Percentiles rank a stretch among this genome's conserved stretches.
These are phyloP conservation scores for Drosophila funebris DNA, from an alignment of 1,140 invertebrate genomes.

Conservation along the genomic window DNA sequence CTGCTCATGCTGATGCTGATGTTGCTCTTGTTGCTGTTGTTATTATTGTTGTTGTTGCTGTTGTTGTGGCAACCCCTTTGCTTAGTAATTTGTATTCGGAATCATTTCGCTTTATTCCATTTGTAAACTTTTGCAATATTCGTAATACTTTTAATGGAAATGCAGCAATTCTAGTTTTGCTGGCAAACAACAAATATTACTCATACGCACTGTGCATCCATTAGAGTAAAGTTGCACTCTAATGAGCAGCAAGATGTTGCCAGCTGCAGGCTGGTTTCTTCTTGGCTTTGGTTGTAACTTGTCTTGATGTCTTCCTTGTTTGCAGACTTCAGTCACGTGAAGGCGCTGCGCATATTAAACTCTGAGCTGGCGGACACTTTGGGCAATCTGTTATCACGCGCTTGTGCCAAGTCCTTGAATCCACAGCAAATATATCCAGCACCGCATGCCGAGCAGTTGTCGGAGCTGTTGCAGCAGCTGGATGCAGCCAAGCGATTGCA, in stretches of 20 bases:
- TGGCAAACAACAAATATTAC: constrained; percentile 22
- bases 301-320: too few species aligned
- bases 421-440: constrained; percentile 89
- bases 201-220: constrained; percentile 9
- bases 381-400: constrained; percentile 95
- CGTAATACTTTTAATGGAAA: background rate
- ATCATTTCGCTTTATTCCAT: background rate
- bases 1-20: too few species aligned
- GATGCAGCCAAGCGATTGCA: constrained; percentile 85
- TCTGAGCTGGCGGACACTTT: constrained; percentile 96
- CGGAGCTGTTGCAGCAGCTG: constrained; percentile 82
- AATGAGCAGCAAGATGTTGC: background rate
- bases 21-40: too few species aligned
- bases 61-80: background rate
- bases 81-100: background rate
- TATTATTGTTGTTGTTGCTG: background rate
- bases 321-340: constrained; percentile 93
- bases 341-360: constrained; percentile 92
- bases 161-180: too few species aligned
- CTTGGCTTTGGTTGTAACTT: too few species aligned
- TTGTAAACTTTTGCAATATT: constrained; percentile 14
- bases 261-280: background rate
- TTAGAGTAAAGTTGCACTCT: background rate
- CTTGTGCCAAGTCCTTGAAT: constrained; percentile 91
- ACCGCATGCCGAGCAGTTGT: constrained; percentile 84